Evolutionary conservation across 1,140 invertebrate genomes (phyloP), one percentile per base, ranked within the genome.

Genomic region (Idris sp.): DNA sequence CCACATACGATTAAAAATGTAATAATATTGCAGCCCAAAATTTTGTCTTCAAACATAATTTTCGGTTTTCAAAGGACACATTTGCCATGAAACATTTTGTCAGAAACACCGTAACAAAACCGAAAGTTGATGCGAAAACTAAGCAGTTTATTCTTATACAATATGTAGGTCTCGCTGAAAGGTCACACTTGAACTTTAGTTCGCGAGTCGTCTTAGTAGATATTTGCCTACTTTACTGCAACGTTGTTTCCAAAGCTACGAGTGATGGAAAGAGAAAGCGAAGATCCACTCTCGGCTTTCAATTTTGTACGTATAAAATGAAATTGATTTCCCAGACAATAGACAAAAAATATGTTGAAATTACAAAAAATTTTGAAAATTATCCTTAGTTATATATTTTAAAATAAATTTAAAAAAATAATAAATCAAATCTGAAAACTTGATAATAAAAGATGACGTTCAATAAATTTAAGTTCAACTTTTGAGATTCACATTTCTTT

Each of bases 111-210:
- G 22, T 30, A 65, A 58, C 41, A 56, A 56, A 67, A 49, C 35
- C 43, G 43, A 56, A 48, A 67, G 62, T 67, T 67, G 41, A 67
- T 58, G 62, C 43, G 62, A 28, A 48, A 58, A 65, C 28, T 35
- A 46, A 44, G 49, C 49, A 54, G 61, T 65, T 53, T 54, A 67
- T 49, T 67, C 44, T 11, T 43, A 30, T 54, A 28, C 30, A 40
- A 58, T 56, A 67, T 58, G 62, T 67, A 49, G 62, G 62, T 67
- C 62, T 51, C 35, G 43, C 14, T 49, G 51, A 67, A 67, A 56
- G 62, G 41, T 56, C 58, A 67, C 51, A 48, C 62, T 67, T 67
- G 62, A 67, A 67, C 62, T 67, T 56, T 49, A 58, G 46, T 40
- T 30, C 26, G 53, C 31, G 28, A 51, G 4, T 18, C 53, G 33